Conservation (phyloP, 2,797 vertebrate genomes). For the Xenentodon cancila region DNA sequence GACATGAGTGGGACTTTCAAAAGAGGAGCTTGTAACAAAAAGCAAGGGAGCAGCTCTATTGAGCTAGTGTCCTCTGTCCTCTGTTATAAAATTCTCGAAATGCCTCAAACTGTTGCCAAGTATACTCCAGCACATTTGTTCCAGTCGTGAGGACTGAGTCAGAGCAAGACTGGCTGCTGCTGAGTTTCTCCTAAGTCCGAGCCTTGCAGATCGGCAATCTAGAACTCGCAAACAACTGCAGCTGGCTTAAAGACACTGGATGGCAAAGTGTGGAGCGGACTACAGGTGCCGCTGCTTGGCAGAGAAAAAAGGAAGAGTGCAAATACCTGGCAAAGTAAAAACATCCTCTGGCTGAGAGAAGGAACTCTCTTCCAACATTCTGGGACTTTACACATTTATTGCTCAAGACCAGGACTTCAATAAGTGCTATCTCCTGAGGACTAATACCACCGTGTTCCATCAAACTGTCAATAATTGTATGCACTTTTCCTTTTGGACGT, state of each 20-base stretch:
- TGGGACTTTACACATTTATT: slow-evolving; percentile 70
- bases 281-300: slow-evolving; percentile 71
- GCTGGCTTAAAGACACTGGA: slow-evolving; percentile 78
- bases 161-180: slow-evolving; percentile 61
- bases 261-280: slow-evolving; percentile 65
- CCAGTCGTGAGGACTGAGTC: slow-evolving; percentile 69
- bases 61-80: slow-evolving; percentile 53
- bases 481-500: slow-evolving; percentile 81
- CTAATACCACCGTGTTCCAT: slow-evolving; percentile 66
- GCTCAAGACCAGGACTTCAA: slow-evolving; percentile 70
- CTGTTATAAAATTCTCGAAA: slow-evolving; percentile 73
- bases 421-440: slow-evolving; percentile 73
- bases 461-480: slow-evolving; percentile 66
- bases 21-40: slow-evolving; percentile 52
- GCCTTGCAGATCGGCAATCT: slow-evolving; percentile 53
- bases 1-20: slow-evolving; percentile 71
- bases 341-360: slow-evolving; percentile 59
- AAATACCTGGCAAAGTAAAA: slow-evolving; percentile 62
- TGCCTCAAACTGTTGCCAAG: slow-evolving; percentile 79
- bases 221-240: slow-evolving; percentile 65
- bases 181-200: slow-evolving; percentile 52
- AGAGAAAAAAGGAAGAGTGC: slow-evolving; percentile 58
- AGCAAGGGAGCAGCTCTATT: slow-evolving; percentile 46
- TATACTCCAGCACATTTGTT: slow-evolving; percentile 73
- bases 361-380: slow-evolving; percentile 53